Evolutionary conservation across 2,797 vertebrate species (phyloP).

Genomic region (Discoglossus pictus): DNA sequence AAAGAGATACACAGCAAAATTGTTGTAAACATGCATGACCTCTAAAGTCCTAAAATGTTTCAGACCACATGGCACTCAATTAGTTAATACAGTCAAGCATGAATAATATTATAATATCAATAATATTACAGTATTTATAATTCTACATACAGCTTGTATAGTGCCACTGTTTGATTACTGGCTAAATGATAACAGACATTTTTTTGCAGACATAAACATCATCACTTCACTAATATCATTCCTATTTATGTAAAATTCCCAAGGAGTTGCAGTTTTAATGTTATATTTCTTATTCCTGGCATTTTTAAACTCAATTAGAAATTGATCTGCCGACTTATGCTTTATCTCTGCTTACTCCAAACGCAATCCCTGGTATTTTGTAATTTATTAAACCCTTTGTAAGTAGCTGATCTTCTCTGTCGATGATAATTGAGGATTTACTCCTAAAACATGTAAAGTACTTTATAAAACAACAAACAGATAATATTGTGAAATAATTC

Average conservation of each 20-base stretch:
- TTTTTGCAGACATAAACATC: no score
- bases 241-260: background rate
- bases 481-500: slow-evolving; percentile 37
- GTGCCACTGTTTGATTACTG: no score
- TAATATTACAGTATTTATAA: no score
- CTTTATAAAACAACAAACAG: slow-evolving; percentile 36
- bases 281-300: slow-evolving; percentile 10
- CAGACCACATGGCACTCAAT: no score
- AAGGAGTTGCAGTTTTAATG: background rate
- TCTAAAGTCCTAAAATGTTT: no score
- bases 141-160: no score
- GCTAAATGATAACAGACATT: no score
- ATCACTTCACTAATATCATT: background rate
- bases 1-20: no score
- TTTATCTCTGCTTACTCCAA: slow-evolving; percentile 18
- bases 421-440: slow-evolving; percentile 40
- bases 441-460: slow-evolving; percentile 29
- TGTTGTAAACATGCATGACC: no score
- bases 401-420: slow-evolving; percentile 34
- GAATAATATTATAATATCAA: no score
- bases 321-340: slow-evolving; percentile 20
- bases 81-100: no score
- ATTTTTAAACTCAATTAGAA: slow-evolving; percentile 38
- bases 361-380: slow-evolving; percentile 15
- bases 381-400: slow-evolving; percentile 27